phyloP scores from a whole-genome alignment of 1,140 invertebrate genomes.

The Nebria ingens region DNA sequence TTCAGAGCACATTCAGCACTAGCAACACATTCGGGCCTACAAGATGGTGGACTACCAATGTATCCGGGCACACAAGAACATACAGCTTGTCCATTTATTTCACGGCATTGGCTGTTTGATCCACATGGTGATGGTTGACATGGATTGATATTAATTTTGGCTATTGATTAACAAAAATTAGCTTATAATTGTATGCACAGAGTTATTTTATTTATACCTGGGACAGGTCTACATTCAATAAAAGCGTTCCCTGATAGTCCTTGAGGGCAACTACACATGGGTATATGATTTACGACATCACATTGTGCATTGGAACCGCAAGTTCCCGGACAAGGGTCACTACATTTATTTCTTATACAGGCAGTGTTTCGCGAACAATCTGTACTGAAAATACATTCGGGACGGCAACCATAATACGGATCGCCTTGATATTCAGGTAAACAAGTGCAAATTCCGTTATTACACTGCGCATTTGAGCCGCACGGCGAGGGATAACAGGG shows the following conservation, averaged over 20 bases:
- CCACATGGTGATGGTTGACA: conserved; percentile 66
- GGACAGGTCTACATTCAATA: conserved; percentile 42
- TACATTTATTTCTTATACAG: conserved; percentile 58
- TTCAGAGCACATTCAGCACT: conserved; percentile 61
- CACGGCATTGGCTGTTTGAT: conserved; percentile 58
- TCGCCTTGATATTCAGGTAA: conserved; percentile 64
- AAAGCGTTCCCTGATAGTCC: conserved; percentile 57
- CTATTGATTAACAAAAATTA: conserved; percentile 32
- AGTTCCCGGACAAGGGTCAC: conserved; percentile 58
- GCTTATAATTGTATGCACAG: conserved; percentile 50
- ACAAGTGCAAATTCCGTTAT: conserved; percentile 63
- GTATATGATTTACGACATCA: conserved; percentile 51
- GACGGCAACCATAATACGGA: conserved; percentile 60
- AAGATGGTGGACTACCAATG: conserved; percentile 59
- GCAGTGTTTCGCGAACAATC: conserved; percentile 56
- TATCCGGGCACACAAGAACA: conserved; percentile 66
- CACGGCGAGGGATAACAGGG: conserved; percentile 66
- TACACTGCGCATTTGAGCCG: conserved; percentile 64
- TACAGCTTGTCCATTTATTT: conserved; percentile 50
- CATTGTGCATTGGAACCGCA: conserved; percentile 59
- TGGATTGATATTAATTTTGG: conserved; percentile 40
- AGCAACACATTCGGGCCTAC: conserved; percentile 41
- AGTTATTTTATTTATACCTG: conserved; percentile 33
- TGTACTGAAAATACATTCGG: conserved; percentile 61
- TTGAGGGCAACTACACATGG: conserved; percentile 48